phyloP scores from a whole-genome alignment of 2,888 invertebrate species.

The Napeogenes sylphis region DNA sequence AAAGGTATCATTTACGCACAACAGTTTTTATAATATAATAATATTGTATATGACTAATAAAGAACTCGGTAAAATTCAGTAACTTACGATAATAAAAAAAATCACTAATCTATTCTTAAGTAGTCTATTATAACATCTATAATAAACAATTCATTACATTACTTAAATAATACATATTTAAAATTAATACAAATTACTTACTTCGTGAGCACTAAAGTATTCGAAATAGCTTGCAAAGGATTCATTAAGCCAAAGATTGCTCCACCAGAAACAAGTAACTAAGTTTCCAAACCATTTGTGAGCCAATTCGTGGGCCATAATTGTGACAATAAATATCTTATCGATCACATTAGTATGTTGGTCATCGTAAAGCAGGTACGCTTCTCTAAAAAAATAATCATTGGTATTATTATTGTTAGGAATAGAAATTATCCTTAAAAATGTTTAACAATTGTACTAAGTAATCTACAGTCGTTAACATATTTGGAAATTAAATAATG shows the following conservation, averaged over 20 bases:
- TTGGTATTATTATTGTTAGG: neutral
- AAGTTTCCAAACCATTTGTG: constrained; percentile 92
- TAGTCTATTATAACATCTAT: neutral
- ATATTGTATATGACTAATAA: too few species aligned
- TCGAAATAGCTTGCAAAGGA: constrained; percentile 85
- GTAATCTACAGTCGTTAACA: neutral
- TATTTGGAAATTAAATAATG: neutral
- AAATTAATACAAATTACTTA: constrained; percentile 36
- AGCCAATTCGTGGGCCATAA: constrained; percentile 86
- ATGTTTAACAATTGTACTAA: too few species aligned
- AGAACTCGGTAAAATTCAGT: too few species aligned
- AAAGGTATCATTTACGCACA: too few species aligned
- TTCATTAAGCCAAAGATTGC: constrained; percentile 84
- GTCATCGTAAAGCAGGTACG: constrained; percentile 67
- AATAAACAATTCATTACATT: too few species aligned
- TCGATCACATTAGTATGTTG: constrained; percentile 58
- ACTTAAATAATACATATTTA: neutral
- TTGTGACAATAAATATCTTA: constrained; percentile 76
- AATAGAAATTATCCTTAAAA: too few species aligned
- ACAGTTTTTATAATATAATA: too few species aligned
- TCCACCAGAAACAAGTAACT: constrained; percentile 88
- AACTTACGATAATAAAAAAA: too few species aligned
- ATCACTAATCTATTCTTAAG: too few species aligned
- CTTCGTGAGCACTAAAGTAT: constrained; percentile 79
- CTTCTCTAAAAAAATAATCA: constrained; percentile 52